Base-by-base conservation (phyloP, 2,888 invertebrate genomes). In the Dendrolimus houi region DNA sequence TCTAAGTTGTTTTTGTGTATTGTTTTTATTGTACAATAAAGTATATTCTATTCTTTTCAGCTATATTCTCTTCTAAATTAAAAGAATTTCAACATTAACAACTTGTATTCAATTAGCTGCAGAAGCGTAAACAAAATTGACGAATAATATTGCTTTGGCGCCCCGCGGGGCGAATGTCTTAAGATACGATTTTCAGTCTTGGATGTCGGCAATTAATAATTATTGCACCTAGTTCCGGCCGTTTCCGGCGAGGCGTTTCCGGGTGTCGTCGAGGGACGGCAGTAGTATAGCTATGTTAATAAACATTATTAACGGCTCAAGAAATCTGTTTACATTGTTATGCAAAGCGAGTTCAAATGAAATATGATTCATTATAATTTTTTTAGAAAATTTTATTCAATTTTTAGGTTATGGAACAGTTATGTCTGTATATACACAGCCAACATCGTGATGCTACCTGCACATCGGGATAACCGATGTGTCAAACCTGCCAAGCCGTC, bases 181-280 rank as follows among this genome's bases (percentile, higher is more conserved):
- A 79, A 83, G 84, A 74, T 75, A 68, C 70, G 66, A 47, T 77
- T 75, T 74, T 73, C 65, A 67, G 62, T 75, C 79, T 77, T 73
- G 62, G 68, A 74, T 75, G 67, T 72, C 66, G 74, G 83, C 86
- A 85, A 87, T 89, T 87, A 87, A 89, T 87, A 88, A 89, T 88
- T 85, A 88, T 88, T 85, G 80, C 87, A 81, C 81, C 77, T 79
- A 83, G 79, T 85, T 88, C 87, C 87, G 86, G 82, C 69, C 68
- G 72, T 73, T 77, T 85, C 81, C 81, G 74, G 81, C 63, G 75
- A 74, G 77, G 76, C 66, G 71, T 73, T 75, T 85, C 85, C 85
- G 76, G 74, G 59, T 59, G 59, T 59, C 57, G 59, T 59, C 59
- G 59, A 64, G 62, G 64, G 66, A 64, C 64, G 65, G 61, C 59